Evolutionary conservation across 2,113 vertebrate species (phyloP).

Genomic region (Laterallus jamaicensis): DNA sequence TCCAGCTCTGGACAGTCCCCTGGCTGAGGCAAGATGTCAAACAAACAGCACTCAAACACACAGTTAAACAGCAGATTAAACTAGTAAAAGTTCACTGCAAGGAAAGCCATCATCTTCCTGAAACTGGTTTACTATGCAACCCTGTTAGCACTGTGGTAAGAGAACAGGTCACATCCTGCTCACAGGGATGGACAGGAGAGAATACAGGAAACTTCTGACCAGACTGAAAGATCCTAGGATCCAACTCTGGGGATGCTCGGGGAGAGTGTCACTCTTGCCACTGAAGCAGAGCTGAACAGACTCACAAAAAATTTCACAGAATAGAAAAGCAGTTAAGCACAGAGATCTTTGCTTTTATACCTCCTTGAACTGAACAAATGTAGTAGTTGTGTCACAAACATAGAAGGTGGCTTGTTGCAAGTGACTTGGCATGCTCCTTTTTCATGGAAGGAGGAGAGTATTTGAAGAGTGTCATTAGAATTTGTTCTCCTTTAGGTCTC

Average conservation of each 20-base stretch:
- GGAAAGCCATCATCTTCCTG: not conserved
- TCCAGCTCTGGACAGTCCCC: no score
- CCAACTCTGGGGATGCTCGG: not conserved
- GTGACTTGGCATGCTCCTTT: not conserved
- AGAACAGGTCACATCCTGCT: not conserved
- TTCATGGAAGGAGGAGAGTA: not conserved
- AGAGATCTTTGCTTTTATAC: not conserved
- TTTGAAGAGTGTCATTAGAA: not conserved
- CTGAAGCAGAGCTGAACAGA: not conserved
- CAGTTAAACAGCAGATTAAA: not conserved
- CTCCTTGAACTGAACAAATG: not conserved
- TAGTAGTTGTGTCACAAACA: not conserved
- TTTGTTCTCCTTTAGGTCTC: not conserved
- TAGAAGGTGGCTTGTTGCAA: not conserved
- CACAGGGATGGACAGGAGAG: not conserved
- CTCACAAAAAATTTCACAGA: not conserved
- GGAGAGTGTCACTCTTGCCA: not conserved
- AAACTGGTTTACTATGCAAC: not conserved
- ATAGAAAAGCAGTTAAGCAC: not conserved
- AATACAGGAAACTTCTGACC: not conserved
- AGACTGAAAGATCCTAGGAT: not conserved
- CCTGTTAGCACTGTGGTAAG: not conserved
- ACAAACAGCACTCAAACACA: not conserved
- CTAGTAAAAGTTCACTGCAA: not conserved
- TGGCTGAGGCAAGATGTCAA: not conserved